Percentiles rank a stretch among this genome's conserved stretches.
Evolutionary conservation across 2,888 invertebrate genomes (phyloP).

Genomic region (Agriotes lineatus): DNA sequence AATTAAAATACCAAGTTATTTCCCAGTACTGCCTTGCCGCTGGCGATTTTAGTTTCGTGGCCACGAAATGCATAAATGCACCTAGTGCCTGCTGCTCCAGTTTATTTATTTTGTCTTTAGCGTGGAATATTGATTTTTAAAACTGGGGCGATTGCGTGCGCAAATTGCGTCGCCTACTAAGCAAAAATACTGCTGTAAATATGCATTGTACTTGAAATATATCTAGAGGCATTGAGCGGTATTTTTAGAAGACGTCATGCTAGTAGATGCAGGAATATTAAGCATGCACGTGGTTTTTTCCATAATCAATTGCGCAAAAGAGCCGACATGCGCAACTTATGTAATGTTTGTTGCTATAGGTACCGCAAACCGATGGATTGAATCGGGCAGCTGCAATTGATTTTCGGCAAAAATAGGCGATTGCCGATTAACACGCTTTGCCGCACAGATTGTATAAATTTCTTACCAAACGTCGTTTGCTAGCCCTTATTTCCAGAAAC

Average conservation of each 20-base stretch:
- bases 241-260: conserved; percentile 23
- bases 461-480: too few species aligned
- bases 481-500: too few species aligned
- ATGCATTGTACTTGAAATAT: conserved; percentile 23
- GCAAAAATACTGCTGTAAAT: conserved; percentile 9
- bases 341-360: conserved; percentile 6
- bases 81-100: too few species aligned
- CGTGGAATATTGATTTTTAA: conserved; percentile 36
- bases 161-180: conserved; percentile 27
- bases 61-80: too few species aligned
- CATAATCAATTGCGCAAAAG: conserved; percentile 1
- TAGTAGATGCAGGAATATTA: neutral
- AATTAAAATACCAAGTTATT: too few species aligned
- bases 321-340: conserved; percentile 4
- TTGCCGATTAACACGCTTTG: too few species aligned
- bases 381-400: too few species aligned
- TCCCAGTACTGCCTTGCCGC: too few species aligned
- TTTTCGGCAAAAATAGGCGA: too few species aligned
- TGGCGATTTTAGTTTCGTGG: too few species aligned
- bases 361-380: too few species aligned
- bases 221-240: conserved; percentile 10
- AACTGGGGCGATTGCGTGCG: conserved; percentile 39
- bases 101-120: conserved; percentile 4
- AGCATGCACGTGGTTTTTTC: conserved; percentile 27
- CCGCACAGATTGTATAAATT: too few species aligned